Conservation (phyloP, 2,113 vertebrate species). For the Scartelaos histophorus region DNA sequence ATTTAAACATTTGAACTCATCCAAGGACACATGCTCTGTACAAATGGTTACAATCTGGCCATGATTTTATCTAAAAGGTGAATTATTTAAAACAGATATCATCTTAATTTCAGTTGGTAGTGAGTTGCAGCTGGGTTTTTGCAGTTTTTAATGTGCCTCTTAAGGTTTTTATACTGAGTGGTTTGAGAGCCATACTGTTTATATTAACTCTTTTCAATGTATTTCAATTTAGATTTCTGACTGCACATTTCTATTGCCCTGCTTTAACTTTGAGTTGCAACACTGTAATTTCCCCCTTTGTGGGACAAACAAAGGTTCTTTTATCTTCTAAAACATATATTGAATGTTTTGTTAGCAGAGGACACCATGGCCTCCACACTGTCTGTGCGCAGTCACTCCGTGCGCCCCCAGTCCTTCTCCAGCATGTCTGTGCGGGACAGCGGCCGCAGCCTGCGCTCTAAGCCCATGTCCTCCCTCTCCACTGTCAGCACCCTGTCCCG, state of each 20-base stretch:
- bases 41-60: background rate
- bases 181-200: background rate
- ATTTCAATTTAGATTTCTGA: too few relatives aligned
- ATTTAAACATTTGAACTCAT: background rate
- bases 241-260: too few relatives aligned
- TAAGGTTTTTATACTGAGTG: background rate
- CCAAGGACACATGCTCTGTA: background rate
- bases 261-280: too few relatives aligned
- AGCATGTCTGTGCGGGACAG: constrained; percentile 70
- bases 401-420: constrained; percentile 72
- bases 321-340: background rate
- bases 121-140: too few relatives aligned
- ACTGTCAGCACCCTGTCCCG: constrained; percentile 52
- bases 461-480: constrained; percentile 53
- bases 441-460: constrained; percentile 62
- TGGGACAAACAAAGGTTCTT: too few relatives aligned
- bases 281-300: too few relatives aligned
- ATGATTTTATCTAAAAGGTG: background rate
- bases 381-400: constrained; percentile 65
- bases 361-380: constrained; percentile 69
- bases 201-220: too few relatives aligned
- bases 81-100: background rate
- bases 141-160: too few relatives aligned
- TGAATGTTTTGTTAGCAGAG: constrained; percentile 17
- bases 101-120: background rate